phyloP scores from a whole-genome alignment of 2,888 invertebrate genomes.

The Idaea aversata region DNA sequence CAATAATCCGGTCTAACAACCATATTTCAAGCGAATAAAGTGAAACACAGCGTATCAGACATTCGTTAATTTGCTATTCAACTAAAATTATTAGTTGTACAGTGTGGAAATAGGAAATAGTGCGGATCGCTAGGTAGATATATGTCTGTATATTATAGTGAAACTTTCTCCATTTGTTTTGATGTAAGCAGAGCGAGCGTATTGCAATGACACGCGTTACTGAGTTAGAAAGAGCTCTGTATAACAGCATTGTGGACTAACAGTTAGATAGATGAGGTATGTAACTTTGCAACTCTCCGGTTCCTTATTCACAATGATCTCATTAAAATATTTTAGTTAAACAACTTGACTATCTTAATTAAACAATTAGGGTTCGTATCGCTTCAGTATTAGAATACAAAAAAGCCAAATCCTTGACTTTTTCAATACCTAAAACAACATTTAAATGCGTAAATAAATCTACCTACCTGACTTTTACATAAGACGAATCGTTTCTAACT shows the following conservation, averaged over 20 bases:
- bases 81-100: slow-evolving; percentile 40
- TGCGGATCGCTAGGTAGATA: slow-evolving; percentile 49
- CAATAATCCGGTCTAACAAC: slow-evolving; percentile 3
- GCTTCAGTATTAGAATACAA: background rate
- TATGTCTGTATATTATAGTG: slow-evolving; percentile 41
- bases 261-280: slow-evolving; percentile 5
- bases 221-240: slow-evolving; percentile 21
- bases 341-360: background rate
- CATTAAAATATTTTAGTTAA: background rate
- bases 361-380: slow-evolving; percentile 3
- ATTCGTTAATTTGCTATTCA: slow-evolving; percentile 35
- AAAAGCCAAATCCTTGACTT: no score
- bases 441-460: no score
- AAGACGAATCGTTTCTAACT: background rate
- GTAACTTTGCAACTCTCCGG: background rate
- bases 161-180: slow-evolving; percentile 74
- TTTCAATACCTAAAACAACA: no score
- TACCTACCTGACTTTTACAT: background rate
- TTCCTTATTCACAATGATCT: slow-evolving; percentile 1
- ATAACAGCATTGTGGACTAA: slow-evolving; percentile 11
- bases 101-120: slow-evolving; percentile 62
- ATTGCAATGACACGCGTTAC: slow-evolving; percentile 40
- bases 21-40: slow-evolving; percentile 9
- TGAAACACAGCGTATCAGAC: background rate
- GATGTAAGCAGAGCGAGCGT: slow-evolving; percentile 45